These are phyloP conservation scores for Proterorhinus semilunaris DNA, from an alignment of 2,113 vertebrate genomes.

Conservation along the genomic window DNA sequence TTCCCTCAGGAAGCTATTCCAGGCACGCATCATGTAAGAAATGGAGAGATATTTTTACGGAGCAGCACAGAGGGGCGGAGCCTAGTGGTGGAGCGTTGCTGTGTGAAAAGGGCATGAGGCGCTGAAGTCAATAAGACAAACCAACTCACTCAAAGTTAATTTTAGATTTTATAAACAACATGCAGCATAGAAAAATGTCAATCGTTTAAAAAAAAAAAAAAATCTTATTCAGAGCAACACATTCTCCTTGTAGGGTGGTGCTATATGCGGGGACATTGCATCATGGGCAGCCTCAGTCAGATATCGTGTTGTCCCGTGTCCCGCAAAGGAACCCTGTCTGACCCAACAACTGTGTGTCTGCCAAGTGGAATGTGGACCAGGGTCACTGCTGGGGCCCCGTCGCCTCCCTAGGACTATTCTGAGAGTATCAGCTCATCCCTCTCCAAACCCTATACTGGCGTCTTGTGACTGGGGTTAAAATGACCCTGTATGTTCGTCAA, in stretches of 20 bases:
- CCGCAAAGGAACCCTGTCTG: constrained; percentile 64
- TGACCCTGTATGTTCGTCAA: constrained; percentile 59
- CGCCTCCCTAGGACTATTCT: constrained; percentile 75
- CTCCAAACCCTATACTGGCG: constrained; percentile 73
- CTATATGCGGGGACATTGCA: constrained; percentile 55
- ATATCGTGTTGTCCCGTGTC: constrained; percentile 55
- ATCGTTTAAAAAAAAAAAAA: background rate
- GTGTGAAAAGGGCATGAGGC: constrained; percentile 26
- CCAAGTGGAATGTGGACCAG: constrained; percentile 74
- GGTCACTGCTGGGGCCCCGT: constrained; percentile 66
- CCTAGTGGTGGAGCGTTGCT: constrained; percentile 18
- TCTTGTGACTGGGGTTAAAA: constrained; percentile 78
- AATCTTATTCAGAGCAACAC: background rate
- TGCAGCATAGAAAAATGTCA: background rate
- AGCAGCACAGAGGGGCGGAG: constrained; percentile 18
- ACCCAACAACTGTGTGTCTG: constrained; percentile 74
- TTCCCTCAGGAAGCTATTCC: constrained; percentile 78
- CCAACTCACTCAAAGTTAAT: constrained; percentile 12
- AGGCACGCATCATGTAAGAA: constrained; percentile 72
- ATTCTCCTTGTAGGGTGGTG: constrained; percentile 53
- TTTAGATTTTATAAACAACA: constrained; percentile 2
- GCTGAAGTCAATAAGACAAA: constrained; percentile 27
- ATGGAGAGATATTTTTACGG: constrained; percentile 67
- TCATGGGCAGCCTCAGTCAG: constrained; percentile 27
- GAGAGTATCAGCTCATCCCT: constrained; percentile 73